A percentile compares a stretch with the other conserved stretches of the same genome.
These are phyloP conservation scores for Melanotaenia nigrans DNA, from an alignment of 2,797 vertebrate species.

Conservation along the genomic window DNA sequence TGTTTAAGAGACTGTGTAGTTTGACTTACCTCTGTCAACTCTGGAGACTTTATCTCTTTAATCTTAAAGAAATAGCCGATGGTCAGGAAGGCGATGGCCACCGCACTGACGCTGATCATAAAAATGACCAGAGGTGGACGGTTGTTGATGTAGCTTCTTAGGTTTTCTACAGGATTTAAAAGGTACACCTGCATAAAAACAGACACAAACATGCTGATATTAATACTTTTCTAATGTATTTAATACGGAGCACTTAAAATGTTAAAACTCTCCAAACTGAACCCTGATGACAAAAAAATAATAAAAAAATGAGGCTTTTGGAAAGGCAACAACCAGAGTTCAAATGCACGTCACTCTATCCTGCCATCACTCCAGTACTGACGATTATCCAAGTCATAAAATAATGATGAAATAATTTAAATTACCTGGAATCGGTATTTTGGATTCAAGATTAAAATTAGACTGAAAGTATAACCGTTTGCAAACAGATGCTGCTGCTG, in stretches of 20 bases:
- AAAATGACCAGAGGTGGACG: conserved; percentile 98
- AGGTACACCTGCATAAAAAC: conserved; percentile 85
- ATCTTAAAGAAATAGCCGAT: conserved; percentile 99
- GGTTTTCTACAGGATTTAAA: conserved; percentile 95
- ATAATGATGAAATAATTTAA: too few species aligned
- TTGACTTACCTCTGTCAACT: conserved; percentile 89
- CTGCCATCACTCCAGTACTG: too few species aligned
- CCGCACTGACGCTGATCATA: conserved; percentile 98
- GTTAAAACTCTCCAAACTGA: background rate
- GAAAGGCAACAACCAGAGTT: too few species aligned
- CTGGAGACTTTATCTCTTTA: conserved; percentile 98
- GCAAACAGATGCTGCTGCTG: too few species aligned
- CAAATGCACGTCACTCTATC: too few species aligned
- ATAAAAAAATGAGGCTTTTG: too few species aligned
- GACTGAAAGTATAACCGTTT: too few species aligned
- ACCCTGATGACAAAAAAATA: too few species aligned
- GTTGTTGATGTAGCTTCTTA: conserved; percentile 93
- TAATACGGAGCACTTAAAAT: too few species aligned
- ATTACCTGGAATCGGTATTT: too few species aligned
- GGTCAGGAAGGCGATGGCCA: conserved; percentile 98
- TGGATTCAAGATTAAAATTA: too few species aligned
- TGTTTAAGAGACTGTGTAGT: background rate
- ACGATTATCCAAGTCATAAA: too few species aligned
- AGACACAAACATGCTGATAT: conserved; percentile 5
- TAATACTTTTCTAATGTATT: background rate